Percentiles rank a stretch among this genome's conserved stretches.
These are phyloP conservation scores for Pogonophryne albipinna DNA, from an alignment of 2,797 vertebrate species.

Conservation along the genomic window DNA sequence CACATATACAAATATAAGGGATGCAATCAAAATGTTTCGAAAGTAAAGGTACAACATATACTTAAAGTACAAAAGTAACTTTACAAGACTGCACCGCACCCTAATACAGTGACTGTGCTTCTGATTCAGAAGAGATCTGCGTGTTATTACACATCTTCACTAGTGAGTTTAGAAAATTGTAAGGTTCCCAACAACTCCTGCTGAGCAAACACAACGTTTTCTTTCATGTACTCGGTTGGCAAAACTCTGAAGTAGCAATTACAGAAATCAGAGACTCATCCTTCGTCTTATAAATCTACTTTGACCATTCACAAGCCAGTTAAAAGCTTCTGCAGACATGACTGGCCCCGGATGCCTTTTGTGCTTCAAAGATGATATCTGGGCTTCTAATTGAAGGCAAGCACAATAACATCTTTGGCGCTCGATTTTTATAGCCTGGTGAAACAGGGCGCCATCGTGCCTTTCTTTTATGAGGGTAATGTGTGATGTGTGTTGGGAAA, in stretches of 20 bases:
- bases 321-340: slow-evolving; percentile 35
- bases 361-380: slow-evolving; percentile 61
- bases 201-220: neutral
- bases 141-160: neutral
- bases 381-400: slow-evolving; percentile 53
- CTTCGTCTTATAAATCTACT: slow-evolving; percentile 47
- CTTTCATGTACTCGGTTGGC: slow-evolving; percentile 9
- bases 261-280: slow-evolving; percentile 50
- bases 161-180: neutral
- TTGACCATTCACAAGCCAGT: slow-evolving; percentile 43
- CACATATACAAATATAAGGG: too few relatives aligned
- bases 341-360: slow-evolving; percentile 28
- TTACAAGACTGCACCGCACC: neutral
- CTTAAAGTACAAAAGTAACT: too few relatives aligned
- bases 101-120: neutral
- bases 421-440: slow-evolving; percentile 40
- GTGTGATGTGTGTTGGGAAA: slow-evolving; percentile 29
- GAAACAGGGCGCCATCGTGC: slow-evolving; percentile 11
- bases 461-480: slow-evolving; percentile 48
- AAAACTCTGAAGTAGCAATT: slow-evolving; percentile 41
- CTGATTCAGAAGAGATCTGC: neutral
- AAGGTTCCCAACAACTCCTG: slow-evolving; percentile 7
- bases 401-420: slow-evolving; percentile 45
- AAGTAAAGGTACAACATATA: too few relatives aligned
- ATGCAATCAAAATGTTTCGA: too few relatives aligned